Evolutionary conservation across 2,797 vertebrate genomes (phyloP), one percentile per base, ranked within the genome.

Genomic region (Benthosema pterotum): DNA sequence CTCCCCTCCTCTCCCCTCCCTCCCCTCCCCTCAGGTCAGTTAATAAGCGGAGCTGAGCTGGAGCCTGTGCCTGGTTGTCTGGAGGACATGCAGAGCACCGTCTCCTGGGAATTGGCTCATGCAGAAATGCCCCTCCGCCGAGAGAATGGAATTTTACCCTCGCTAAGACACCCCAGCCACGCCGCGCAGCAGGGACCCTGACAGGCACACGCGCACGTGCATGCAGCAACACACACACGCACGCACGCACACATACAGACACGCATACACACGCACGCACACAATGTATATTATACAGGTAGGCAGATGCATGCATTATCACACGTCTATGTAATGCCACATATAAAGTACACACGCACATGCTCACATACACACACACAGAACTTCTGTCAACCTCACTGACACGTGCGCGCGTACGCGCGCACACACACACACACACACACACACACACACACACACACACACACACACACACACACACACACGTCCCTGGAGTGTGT

Each of bases 81-180:
- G 90, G 91, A 93, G 93, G 90, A 94, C 92, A 92, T 92, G 92
- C 92, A 92, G 90, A 92, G 89, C 88, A 89, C 92, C 92, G 93
- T 95, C 96, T 94, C 94, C 89, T 90, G 94, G 93, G 96, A 96
- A 91, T 82, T 90, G 85, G 91, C 93, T 95, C 94, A 96, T 95
- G 94, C 94, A 96, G 95, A 95, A 45, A 94, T 91, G 87, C 91
- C 93, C 88, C 91, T 93, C 92, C 78, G 83, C 91, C 83, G 93
- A 95, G 94, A 94, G 94, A 95, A 93, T 95, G 93, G 94, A 96
- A 97, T 96, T 96, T 95, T 96, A 96, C 93, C 92, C 95, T 94
- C 85, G 93, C 94, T 92, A 92, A 90, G 91, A 90, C 91, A 93
- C 85, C 32, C 81, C 88, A 92, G 93, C 89, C 89, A 89, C 85